phyloP scores from a whole-genome alignment of 1,140 invertebrate genomes.

The Dendrolimus kikuchii region DNA sequence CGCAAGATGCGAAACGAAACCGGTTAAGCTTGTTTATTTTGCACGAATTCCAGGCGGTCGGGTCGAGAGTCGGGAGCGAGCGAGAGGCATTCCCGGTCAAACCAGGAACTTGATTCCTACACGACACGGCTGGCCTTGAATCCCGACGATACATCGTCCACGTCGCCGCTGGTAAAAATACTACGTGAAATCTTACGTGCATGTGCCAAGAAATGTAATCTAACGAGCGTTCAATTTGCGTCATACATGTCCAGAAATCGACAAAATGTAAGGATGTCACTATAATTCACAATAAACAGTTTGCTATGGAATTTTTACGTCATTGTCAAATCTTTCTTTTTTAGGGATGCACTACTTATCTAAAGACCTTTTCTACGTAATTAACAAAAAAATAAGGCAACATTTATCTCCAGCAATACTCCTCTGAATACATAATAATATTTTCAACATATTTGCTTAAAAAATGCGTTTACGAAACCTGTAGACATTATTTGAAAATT shows the following conservation, averaged over 20 bases:
- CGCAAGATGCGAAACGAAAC: conserved; percentile 50
- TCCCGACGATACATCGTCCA: conserved; percentile 23
- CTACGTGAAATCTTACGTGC: conserved; percentile 14
- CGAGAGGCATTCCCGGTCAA: conserved; percentile 48
- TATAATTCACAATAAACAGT: background rate
- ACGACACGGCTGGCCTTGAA: conserved; percentile 49
- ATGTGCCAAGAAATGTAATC: conserved; percentile 9
- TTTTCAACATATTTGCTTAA: too few relatives aligned
- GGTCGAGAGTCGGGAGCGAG: conserved; percentile 30
- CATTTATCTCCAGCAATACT: too few relatives aligned
- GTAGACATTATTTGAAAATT: too few relatives aligned
- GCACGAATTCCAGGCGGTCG: conserved; percentile 60
- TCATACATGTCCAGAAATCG: conserved; percentile 5
- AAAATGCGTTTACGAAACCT: too few relatives aligned
- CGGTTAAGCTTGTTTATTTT: conserved; percentile 68
- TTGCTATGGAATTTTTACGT: conserved; percentile 3
- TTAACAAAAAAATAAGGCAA: too few relatives aligned
- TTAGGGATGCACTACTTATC: too few relatives aligned
- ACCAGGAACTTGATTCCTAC: conserved; percentile 53
- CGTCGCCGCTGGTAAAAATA: conserved; percentile 19
- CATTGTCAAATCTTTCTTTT: too few relatives aligned
- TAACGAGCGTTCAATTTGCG: conserved; percentile 12
- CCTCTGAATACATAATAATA: too few relatives aligned
- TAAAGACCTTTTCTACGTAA: too few relatives aligned
- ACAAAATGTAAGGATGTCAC: conserved; percentile 6